A percentile compares a stretch with the other conserved stretches of the same genome.
These are phyloP conservation scores for Yponomeuta evonymella DNA, from an alignment of 2,888 invertebrate species.

Conservation along the genomic window DNA sequence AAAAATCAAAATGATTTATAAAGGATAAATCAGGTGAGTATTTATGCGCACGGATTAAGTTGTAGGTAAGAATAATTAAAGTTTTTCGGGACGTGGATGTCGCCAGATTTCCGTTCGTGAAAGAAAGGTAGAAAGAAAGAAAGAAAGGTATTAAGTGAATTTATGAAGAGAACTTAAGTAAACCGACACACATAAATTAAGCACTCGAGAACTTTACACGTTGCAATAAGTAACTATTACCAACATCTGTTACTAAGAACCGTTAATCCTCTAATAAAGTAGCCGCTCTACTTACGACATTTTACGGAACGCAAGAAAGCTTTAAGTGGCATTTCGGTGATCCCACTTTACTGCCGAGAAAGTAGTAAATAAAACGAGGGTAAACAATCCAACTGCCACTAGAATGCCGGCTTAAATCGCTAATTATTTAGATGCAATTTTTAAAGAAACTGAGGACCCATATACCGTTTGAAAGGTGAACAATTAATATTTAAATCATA, in stretches of 20 bases:
- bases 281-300: constrained; percentile 13
- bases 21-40: no score
- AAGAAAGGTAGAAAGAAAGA: background rate
- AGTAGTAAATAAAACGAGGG: constrained; percentile 35
- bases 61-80: background rate
- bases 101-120: background rate
- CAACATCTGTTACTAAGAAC: constrained; percentile 13
- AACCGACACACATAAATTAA: constrained; percentile 12
- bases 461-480: background rate
- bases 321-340: constrained; percentile 26
- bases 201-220: constrained; percentile 9
- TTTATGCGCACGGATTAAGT: no score
- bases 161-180: background rate
- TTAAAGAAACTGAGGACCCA: background rate
- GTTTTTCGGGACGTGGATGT: background rate
- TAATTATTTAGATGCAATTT: background rate
- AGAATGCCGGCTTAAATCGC: constrained; percentile 3
- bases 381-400: constrained; percentile 24
- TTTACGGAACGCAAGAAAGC: constrained; percentile 25
- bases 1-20: no score
- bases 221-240: constrained; percentile 14
- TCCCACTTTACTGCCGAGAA: constrained; percentile 20
- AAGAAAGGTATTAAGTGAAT: background rate
- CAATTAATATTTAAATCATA: no score
- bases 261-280: constrained; percentile 15